Conservation (phyloP, 53 echinoderm and acorn worm species). For the Patiria pectinifera region DNA sequence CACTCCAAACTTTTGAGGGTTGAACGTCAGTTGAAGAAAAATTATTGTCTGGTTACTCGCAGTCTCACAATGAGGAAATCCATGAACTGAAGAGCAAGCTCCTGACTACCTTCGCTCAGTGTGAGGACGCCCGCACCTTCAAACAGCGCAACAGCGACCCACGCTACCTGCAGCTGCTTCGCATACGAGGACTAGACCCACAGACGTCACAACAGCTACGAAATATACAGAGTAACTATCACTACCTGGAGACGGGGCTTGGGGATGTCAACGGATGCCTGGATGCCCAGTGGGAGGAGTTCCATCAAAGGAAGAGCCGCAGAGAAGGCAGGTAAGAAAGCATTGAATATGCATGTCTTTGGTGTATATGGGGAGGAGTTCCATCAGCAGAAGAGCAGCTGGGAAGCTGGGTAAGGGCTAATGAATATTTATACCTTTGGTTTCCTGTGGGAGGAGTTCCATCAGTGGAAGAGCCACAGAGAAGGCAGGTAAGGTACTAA, state of each 20-base stretch:
- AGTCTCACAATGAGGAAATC: constrained; percentile 96
- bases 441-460: constrained; percentile 86
- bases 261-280: constrained; percentile 84
- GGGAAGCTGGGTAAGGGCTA: too few relatives aligned
- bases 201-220: constrained; percentile 78
- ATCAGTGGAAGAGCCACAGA: constrained; percentile 60
- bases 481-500: constrained; percentile 54
- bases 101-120: constrained; percentile 75
- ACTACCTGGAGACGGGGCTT: constrained; percentile 80
- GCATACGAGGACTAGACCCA: constrained; percentile 86
- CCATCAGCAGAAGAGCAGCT: too few relatives aligned
- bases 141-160: constrained; percentile 87
- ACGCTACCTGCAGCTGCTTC: constrained; percentile 84
- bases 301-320: constrained; percentile 65
- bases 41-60: constrained; percentile 21
- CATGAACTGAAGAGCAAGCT: constrained; percentile 80
- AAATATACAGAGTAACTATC: constrained; percentile 75
- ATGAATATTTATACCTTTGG: constrained; percentile 48
- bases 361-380: too few relatives aligned
- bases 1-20: too few relatives aligned
- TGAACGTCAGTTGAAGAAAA: too few relatives aligned
- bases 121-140: constrained; percentile 82
- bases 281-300: constrained; percentile 93
- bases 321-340: constrained; percentile 50
- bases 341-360: too few relatives aligned